phyloP scores from a whole-genome alignment of 2,888 invertebrate genomes.

The Carpatolechia fugitivella region DNA sequence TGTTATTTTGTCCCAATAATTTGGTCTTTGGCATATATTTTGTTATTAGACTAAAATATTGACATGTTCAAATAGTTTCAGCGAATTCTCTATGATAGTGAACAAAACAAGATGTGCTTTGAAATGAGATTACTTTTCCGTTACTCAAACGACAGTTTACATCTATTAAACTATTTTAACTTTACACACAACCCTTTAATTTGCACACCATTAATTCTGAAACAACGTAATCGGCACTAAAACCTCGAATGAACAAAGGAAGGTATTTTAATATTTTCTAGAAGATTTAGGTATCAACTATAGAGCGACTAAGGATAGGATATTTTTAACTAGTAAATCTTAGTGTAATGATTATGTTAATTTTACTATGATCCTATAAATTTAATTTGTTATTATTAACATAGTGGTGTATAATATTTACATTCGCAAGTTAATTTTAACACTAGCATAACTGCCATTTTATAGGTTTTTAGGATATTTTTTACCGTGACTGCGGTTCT shows the following conservation, averaged over 20 bases:
- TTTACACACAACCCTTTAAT: constrained; percentile 80
- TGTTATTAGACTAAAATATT: constrained; percentile 55
- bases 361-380: constrained; percentile 70
- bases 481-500: background rate
- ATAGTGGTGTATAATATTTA: constrained; percentile 73
- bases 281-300: constrained; percentile 55
- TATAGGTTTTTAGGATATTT: constrained; percentile 32
- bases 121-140: constrained; percentile 44
- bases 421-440: constrained; percentile 60
- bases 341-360: constrained; percentile 76
- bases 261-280: constrained; percentile 52
- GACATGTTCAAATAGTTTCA: constrained; percentile 52
- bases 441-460: constrained; percentile 63
- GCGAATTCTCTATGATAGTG: constrained; percentile 35
- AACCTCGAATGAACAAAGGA: constrained; percentile 41
- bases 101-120: constrained; percentile 43
- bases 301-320: constrained; percentile 68
- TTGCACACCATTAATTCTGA: constrained; percentile 73
- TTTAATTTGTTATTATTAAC: constrained; percentile 72
- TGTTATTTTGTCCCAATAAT: constrained; percentile 71
- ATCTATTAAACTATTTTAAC: constrained; percentile 74
- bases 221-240: constrained; percentile 52
- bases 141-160: constrained; percentile 62
- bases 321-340: constrained; percentile 67
- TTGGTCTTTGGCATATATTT: constrained; percentile 71